Percentiles rank a stretch among this genome's conserved stretches.
These are phyloP conservation scores for Microtus californicus DNA, from an alignment of 2,797 vertebrate species.

Conservation along the genomic window DNA sequence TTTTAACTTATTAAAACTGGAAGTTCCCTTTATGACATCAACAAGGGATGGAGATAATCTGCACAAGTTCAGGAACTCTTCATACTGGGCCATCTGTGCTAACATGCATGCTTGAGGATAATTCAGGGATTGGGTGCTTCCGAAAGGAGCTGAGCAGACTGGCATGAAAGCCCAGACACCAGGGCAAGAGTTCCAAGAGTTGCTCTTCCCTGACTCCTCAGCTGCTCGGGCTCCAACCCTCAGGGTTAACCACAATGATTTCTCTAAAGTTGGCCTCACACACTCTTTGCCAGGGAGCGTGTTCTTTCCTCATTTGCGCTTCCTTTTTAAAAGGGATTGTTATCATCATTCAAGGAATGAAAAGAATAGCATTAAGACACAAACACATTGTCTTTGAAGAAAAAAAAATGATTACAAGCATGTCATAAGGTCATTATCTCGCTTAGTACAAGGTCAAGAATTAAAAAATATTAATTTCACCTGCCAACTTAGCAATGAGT, in stretches of 20 bases:
- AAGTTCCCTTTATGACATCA: not conserved
- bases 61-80: not conserved
- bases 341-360: not conserved
- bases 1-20: not conserved
- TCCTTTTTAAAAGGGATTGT: conserved; percentile 11
- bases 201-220: not conserved
- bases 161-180: not conserved
- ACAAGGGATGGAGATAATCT: not conserved
- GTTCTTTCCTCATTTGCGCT: conserved; percentile 33
- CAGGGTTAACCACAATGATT: not conserved
- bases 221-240: not conserved
- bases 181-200: not conserved
- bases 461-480: conserved; percentile 32
- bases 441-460: conserved; percentile 8
- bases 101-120: not conserved
- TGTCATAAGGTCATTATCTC: not conserved
- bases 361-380: not conserved
- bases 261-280: not conserved
- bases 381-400: not conserved
- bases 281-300: not conserved
- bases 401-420: not conserved
- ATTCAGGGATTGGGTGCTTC: not conserved
- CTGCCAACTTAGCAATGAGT: not conserved
- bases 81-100: not conserved
- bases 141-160: not conserved